Percentiles rank a stretch among this genome's conserved stretches.
Conservation (phyloP, 1,140 invertebrate genomes). For the Charaxes varanes region DNA sequence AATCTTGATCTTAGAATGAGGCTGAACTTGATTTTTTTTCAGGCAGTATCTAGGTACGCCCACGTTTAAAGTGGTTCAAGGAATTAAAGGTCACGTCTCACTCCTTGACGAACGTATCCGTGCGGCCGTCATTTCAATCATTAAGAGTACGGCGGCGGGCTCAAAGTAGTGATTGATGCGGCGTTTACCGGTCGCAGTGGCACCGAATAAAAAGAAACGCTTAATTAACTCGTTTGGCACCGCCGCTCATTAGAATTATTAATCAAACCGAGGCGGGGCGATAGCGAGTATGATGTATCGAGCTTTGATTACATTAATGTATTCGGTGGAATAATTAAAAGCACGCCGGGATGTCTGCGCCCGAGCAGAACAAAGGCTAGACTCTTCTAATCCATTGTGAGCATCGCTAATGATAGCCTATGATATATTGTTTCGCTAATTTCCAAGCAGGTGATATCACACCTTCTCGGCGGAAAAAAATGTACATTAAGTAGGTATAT, state of each 20-base stretch:
- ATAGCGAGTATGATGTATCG: slow-evolving; percentile 71
- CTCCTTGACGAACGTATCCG: slow-evolving; percentile 11
- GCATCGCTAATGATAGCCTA: slow-evolving; percentile 28
- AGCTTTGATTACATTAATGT: slow-evolving; percentile 71
- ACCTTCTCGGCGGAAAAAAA: too few species aligned
- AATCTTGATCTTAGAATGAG: too few species aligned
- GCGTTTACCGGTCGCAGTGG: slow-evolving; percentile 68
- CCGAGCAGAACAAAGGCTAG: slow-evolving; percentile 44
- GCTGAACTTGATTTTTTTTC: background rate
- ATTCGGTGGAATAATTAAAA: slow-evolving; percentile 62
- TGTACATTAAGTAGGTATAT: too few species aligned
- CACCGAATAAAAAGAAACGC: slow-evolving; percentile 59
- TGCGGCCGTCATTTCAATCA: slow-evolving; percentile 63
- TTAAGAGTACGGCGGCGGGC: slow-evolving; percentile 64
- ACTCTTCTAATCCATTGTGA: slow-evolving; percentile 18
- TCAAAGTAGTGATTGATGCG: slow-evolving; percentile 70
- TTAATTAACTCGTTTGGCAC: slow-evolving; percentile 74
- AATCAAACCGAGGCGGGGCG: slow-evolving; percentile 69
- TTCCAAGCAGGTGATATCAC: slow-evolving; percentile 41
- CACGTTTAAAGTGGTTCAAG: slow-evolving; percentile 4
- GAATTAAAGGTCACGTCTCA: slow-evolving; percentile 1
- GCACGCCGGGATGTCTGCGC: slow-evolving; percentile 53
- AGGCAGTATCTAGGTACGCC: background rate
- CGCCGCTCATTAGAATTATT: slow-evolving; percentile 73
- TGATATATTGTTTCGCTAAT: slow-evolving; percentile 51